Base-by-base conservation (phyloP, 1,140 invertebrate genomes). In the Magallana ariakensis region DNA sequence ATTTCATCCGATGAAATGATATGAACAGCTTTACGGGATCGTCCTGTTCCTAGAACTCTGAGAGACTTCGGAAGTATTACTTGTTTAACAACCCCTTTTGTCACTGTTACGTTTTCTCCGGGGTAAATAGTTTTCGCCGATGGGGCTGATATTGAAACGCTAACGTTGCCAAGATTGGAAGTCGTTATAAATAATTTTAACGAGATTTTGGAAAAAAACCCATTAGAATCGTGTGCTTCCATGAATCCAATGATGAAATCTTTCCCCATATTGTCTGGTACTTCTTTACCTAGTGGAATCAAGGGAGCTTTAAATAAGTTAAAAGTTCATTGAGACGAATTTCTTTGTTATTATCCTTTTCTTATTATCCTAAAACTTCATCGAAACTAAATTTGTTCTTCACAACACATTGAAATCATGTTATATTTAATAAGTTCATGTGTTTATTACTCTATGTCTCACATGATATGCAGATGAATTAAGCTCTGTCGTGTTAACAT, bases 151-250 rank as follows among this genome's bases (percentile, higher is more conserved):
- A 91, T 80, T 7, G 19, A 80, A 54, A 91, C 91, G 54, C 83
- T 86, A 26, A 88, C 90, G 7, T 58, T 81, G 11, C 60, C 83
- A 13, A 86, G 87, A 33, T 70, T 66, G 1, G 90, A 86, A 55
- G 91, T 90, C 1, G 91, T 91, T 11, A 91, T 85, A 83, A 90
- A 91, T 9, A 91, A 15, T 80, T 91, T 87, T 22, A 70, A 70
- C 26, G 62, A 19, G 0, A 7, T 19, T 0, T 8, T 6, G 7
- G 62, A 70, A 33, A 0, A 7, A 0, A 86, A 46, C 26, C 87
- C 88, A 9, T 84, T 62, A n/a, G 80, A 55, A 6, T 19, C 33
- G 22, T 70, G n/a, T 33, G 83, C 66, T 57, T 80, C 84, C 70
- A 85, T 83, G 15, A 86, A 88, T 19, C 85, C 87, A 80, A 88